Base-by-base conservation (phyloP, 2,888 invertebrate species). In the Diplolepis rosae region DNA sequence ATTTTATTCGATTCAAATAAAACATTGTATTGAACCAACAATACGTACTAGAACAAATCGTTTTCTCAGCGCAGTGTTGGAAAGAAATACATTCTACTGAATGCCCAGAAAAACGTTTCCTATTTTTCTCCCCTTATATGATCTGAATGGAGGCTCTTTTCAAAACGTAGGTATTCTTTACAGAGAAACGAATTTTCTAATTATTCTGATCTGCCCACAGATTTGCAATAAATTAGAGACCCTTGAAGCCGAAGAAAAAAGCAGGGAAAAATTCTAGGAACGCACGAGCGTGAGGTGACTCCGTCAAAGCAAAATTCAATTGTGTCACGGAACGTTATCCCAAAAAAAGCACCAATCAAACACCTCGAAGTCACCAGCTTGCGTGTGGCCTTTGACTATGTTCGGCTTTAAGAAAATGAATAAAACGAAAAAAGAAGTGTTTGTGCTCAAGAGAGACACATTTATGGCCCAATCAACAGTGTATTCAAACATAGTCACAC, bases 381-480 rank as follows among this genome's bases (percentile, higher is more conserved):
- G 82, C 81, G 86, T 88, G 87, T 86, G 87, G 85, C 81, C 85
- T 73, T 76, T 72, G 68, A 74, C 65, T 69, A 68, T 76, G 67
- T 73, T 75, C 74, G 75, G 68, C 67, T 39, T 51, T 45, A 73
- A 65, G 79, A 78, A 83, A 79, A 82, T 77, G 78, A 83, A 77
- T 71, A 77, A 76, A 75, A 75, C 52, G 78, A 77, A 72, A 78
- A 78, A 79, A 83, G 80, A 83, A 79, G 80, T 83, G 79, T 84
- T 85, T 85, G 83, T 82, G 79, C 79, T 80, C 80, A 75, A 83
- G 84, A 83, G 84, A 87, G 86, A 87, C 87, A 86, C 88, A 84
- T 88, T 88, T 88, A 87, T 87, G 84, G 83, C 84, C 87, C 87
- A 88, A 88, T 88, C 88, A 88, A 86, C 88, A 84, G 80, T 82